Evolutionary conservation across 2,888 invertebrate species (phyloP), one percentile per base, ranked within the genome.

Genomic region (Chaitophorus viminalis): DNA sequence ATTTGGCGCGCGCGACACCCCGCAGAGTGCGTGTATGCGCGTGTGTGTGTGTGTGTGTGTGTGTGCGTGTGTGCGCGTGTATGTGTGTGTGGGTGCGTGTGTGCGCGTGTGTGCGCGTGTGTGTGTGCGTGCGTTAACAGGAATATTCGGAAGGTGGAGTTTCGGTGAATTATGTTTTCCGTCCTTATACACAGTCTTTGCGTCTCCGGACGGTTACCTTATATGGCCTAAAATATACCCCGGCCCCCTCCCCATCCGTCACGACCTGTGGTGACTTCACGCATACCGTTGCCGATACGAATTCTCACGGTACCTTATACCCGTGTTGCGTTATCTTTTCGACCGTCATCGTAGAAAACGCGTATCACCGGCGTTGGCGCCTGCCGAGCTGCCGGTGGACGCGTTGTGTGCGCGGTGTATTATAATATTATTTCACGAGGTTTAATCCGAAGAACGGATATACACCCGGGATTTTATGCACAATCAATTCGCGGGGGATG

Each of bases 101-200:
- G n/a, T n/a, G n/a, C n/a, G n/a, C n/a, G n/a, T n/a, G n/a, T n/a
- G n/a, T n/a, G n/a, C n/a, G n/a, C n/a, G n/a, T n/a, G n/a, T n/a
- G n/a, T n/a, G n/a, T n/a, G n/a, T n/a, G n/a, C n/a, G n/a, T 65
- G 84, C 60, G 84, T 65, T 25, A 76, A 76, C 76, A 65, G 76
- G 76, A 76, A 76, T n/a, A n/a, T 65, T 46, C 84, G 29, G 76
- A 65, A 84, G 76, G 76, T 65, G 84, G 82, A 68, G 36, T 72
- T 72, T 82, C 25, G 60, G 72, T 86, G 78, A 86, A 39, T 84
- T 84, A 84, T 84, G 84, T 76, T 75, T 76, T 65, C 76, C 76
- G 76, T 79, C 72, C 77, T 85, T 77, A 65, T n/a, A 82, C 11
- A n/a, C 54, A 0, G 54, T 14, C 14, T 14, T 46, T 3, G 46